Base-by-base conservation (phyloP, 2,113 vertebrate species). In the Apteryx mantelli region DNA sequence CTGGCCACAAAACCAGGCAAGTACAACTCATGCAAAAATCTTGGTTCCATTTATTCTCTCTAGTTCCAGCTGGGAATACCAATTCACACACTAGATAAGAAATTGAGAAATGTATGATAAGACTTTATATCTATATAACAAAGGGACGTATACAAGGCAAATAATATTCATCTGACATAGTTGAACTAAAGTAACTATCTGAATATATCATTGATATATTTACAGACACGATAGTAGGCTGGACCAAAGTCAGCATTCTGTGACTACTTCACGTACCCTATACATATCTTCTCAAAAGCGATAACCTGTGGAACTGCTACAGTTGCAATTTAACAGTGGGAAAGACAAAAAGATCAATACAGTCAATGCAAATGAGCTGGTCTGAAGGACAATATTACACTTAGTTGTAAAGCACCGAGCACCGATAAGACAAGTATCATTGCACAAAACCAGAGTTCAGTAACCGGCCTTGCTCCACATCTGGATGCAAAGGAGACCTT, bases 101-200 rank as follows among this genome's bases (percentile, higher is more conserved):
- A 73, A 78, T 25, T 40, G 16, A 32, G 48, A 52, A 53, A 25
- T 36, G 21, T 13, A 28, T 9, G 0, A 10, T 46, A 44, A 68
- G 19, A 48, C 22, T 56, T 86, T 5, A 17, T 30, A 48, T 9
- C 2, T 28, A 3, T 13, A 58, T 58, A 64, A 25, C 24, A 75
- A 34, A 71, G 7, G 73, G 78, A 74, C 5, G 6, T 18, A n/a
- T 5, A 19, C 0, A 0, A 56, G 6, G 22, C n/a, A 40, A 44
- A 13, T 40, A 40, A 56, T 4, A 12, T 55, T n/a, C 48, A 60
- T 53, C 22, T 52, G 44, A 52, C 5, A 34, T 16, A 17, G 64
- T 1, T 30, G 13, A 73, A 42, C 46, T 74, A 18, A 28, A 61
- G 28, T 11, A 73, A 56, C 20, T 11, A 50, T 11, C 7, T 61